These are phyloP conservation scores for Unio delphinus DNA, from an alignment of 2,888 invertebrate species.

Conservation along the genomic window DNA sequence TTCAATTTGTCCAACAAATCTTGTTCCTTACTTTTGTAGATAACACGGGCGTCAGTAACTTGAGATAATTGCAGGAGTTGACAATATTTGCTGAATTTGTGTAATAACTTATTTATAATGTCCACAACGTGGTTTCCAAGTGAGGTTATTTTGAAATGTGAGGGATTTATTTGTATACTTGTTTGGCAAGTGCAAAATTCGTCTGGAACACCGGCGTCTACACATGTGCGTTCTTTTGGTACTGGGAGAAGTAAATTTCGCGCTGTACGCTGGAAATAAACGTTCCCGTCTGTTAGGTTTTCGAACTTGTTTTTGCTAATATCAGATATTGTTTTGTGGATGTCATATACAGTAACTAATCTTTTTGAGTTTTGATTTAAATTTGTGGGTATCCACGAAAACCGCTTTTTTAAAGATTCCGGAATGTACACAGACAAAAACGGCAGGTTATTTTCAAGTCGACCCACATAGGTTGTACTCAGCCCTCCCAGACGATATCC, in stretches of 20 bases:
- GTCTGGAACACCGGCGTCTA: constrained; percentile 82
- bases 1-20: no score
- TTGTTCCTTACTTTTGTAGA: no score
- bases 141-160: constrained; percentile 75
- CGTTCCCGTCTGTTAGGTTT: constrained; percentile 3
- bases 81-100: constrained; percentile 31
- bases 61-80: no score
- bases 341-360: constrained; percentile 86
- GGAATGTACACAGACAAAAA: constrained; percentile 84
- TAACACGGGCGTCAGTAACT: no score
- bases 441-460: constrained; percentile 88
- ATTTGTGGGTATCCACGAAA: constrained; percentile 78
- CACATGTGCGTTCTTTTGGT: constrained; percentile 82
- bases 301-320: constrained; percentile 67
- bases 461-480: constrained; percentile 79
- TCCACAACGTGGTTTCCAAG: constrained; percentile 77
- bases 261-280: constrained; percentile 12
- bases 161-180: constrained; percentile 76
- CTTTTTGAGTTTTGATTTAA: constrained; percentile 78
- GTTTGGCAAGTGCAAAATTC: constrained; percentile 92
- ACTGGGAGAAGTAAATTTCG: constrained; percentile 83
- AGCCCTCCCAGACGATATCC: constrained; percentile 73
- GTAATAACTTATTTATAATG: constrained; percentile 79
- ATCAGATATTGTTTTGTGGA: constrained; percentile 84
- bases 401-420: constrained; percentile 78